Conservation (phyloP, 2,888 invertebrate genomes). For the Helobdella robusta region DNA sequence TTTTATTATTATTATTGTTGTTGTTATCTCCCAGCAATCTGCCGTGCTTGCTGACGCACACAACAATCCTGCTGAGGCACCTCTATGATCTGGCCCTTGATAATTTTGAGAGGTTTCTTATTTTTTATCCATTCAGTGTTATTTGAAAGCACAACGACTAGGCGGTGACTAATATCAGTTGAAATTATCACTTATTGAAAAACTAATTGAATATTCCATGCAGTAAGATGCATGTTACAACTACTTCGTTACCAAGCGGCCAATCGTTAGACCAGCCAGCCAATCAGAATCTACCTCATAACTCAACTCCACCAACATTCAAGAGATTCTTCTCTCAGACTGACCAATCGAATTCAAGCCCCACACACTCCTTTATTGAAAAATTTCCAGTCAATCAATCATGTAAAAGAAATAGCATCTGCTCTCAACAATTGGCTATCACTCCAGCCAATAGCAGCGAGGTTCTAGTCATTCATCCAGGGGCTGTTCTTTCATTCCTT, state of each 20-base stretch:
- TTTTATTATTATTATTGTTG: neutral
- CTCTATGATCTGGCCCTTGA: slow-evolving; percentile 91
- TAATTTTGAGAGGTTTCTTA: slow-evolving; percentile 70
- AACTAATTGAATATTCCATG: too few relatives aligned
- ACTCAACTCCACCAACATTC: too few relatives aligned
- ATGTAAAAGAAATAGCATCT: slow-evolving; percentile 44
- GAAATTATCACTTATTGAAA: too few relatives aligned
- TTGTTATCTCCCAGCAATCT: slow-evolving; percentile 50
- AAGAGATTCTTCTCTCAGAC: too few relatives aligned
- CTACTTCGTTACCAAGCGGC: too few relatives aligned
- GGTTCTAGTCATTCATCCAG: slow-evolving; percentile 86
- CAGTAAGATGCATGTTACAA: too few relatives aligned
- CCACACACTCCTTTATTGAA: too few relatives aligned
- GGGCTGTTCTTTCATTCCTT: slow-evolving; percentile 74
- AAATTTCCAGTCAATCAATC: slow-evolving; percentile 7
- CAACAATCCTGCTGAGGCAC: slow-evolving; percentile 73
- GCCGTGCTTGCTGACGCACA: slow-evolving; percentile 69
- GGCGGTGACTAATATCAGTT: too few relatives aligned
- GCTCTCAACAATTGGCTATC: slow-evolving; percentile 40
- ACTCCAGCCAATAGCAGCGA: slow-evolving; percentile 54
- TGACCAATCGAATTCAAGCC: too few relatives aligned
- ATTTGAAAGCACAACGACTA: neutral
- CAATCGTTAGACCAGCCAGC: too few relatives aligned
- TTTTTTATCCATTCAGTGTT: neutral
- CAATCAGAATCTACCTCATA: too few relatives aligned